Base-by-base conservation (phyloP, 2,888 invertebrate genomes). In the Tachina lurida region DNA sequence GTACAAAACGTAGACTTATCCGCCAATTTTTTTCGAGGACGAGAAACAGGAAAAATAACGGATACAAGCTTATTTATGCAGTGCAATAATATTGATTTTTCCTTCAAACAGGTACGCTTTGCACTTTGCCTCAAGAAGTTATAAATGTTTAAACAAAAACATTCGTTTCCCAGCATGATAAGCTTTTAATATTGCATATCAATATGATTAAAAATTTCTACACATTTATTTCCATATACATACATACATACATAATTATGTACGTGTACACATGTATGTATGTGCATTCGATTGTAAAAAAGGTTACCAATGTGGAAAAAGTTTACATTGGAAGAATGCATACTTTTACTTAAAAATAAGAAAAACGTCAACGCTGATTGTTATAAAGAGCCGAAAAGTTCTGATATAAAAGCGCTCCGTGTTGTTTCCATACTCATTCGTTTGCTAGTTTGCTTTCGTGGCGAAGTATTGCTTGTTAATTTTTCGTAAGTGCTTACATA, bases 341-440 rank as follows among this genome's bases (percentile, higher is more conserved):
- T 31, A 31, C 15, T 15, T 15, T 15, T 8, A 15, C 15, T 15
- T 15, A n/a, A 31, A 58, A 31, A 15, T 19, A 58, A 22, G 13
- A 15, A 17, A 60, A 41, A 10, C n/a, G 60, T 39, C 60, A 62
- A 62, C 60, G 39, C 17, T 67, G 15, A 31, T 60, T 58, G 58
- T n/a, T 71, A 10, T 17, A 56, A 58, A 73, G 73, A 73, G 19
- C 3, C n/a, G 19, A 60, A 17, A 73, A 73, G 2, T 73, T 74
- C 77, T 68, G 13, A 65, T 84, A 84, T 84, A 84, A 84, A 80
- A 80, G 75, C 76, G 13, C 41, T 67, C 47, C 47, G 22, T 43
- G 63, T 43, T 13, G 47, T 74, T 49, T 56, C 10, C 49, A 58
- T 47, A 56, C 63, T 79, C 56, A 75, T 74, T 84, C 74, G 63